Evolutionary conservation across 2,113 vertebrate genomes (phyloP), one percentile per base, ranked within the genome.

Genomic region (Platysternon megacephalum): DNA sequence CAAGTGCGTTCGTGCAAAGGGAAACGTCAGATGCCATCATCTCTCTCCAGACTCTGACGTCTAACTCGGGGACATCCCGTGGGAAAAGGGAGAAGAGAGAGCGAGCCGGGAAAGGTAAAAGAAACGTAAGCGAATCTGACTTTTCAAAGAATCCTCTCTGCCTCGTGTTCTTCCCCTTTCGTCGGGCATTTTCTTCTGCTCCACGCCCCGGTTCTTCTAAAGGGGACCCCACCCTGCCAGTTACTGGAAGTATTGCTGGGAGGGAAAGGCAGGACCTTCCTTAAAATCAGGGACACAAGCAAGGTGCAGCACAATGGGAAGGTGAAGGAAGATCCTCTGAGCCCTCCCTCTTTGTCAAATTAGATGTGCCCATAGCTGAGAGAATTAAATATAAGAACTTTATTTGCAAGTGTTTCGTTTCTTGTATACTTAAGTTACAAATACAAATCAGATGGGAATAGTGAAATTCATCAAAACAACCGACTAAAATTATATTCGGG

Each of bases 401-500:
- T 17, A 6, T 53, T 86, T 88, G 14, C 93, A 42, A 83, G 81
- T 29, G 94, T 68, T 76, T 3, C 7, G 42, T 78, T 87, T 68
- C 93, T 51, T 3, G 61, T 76, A 11, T 8, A 56, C 76, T 61
- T 32, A 56, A 85, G 29, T 2, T 92, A 12, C 96, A 97, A 98
- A 97, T 58, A 61, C 46, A 10, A 56, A 97, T 97, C 97, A 91
- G 93, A 93, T 95, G 97, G 87, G 80, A 93, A 56, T 79, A 32
- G 92, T 26, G 84, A 93, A 8, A 93, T 79, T n/a, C 96, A 97
- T 94, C 96, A 96, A 94, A 97, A 97, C 97, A 65, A 96, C 94
- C 80, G 96, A 91, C 94, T 97, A 85, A 95, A 97, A 95, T 97
- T 97, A 93, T 95, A 58, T 96, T 95, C 94, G 90, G 65, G 87